Evolutionary conservation across 2,888 invertebrate genomes (phyloP).

Genomic region (Hirtodrosophila confusa): DNA sequence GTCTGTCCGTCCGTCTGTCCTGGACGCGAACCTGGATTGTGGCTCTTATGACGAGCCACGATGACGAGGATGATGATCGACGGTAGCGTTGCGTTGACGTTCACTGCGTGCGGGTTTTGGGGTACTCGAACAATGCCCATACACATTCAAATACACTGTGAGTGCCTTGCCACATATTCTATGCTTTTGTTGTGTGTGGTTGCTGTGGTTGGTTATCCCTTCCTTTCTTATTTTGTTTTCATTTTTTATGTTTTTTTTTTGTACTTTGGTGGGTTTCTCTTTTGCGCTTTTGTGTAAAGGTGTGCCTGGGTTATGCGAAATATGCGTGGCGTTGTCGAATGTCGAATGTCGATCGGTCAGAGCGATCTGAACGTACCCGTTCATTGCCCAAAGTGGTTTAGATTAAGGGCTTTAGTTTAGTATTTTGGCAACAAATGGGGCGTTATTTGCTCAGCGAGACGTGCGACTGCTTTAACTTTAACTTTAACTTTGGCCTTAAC

Average conservation of each 20-base stretch:
- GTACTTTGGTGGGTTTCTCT: constrained; percentile 24
- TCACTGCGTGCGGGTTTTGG: constrained; percentile 62
- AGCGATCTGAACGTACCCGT: constrained; percentile 49
- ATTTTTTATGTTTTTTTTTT: constrained; percentile 57
- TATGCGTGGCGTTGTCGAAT: constrained; percentile 73
- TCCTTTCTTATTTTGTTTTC: constrained; percentile 14
- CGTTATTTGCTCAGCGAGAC: constrained; percentile 79
- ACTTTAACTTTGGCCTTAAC: neutral
- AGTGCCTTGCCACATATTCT: constrained; percentile 35
- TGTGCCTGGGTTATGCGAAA: constrained; percentile 78
- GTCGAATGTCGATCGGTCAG: constrained; percentile 51
- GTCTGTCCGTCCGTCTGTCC: constrained; percentile 16
- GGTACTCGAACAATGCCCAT: constrained; percentile 36
- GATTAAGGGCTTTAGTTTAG: constrained; percentile 77
- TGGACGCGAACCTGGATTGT: constrained; percentile 29
- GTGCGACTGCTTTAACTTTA: constrained; percentile 74
- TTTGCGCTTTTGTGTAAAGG: constrained; percentile 58
- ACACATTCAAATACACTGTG: constrained; percentile 8
- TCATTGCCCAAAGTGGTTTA: constrained; percentile 79
- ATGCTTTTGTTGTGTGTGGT: constrained; percentile 41
- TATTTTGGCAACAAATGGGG: constrained; percentile 65
- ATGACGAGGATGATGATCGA: constrained; percentile 69
- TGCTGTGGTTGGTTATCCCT: constrained; percentile 49
- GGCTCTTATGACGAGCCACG: constrained; percentile 54
- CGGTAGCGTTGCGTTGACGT: constrained; percentile 73